These are phyloP conservation scores for Aldrovandia affinis DNA, from an alignment of 2,797 vertebrate genomes.

Conservation along the genomic window DNA sequence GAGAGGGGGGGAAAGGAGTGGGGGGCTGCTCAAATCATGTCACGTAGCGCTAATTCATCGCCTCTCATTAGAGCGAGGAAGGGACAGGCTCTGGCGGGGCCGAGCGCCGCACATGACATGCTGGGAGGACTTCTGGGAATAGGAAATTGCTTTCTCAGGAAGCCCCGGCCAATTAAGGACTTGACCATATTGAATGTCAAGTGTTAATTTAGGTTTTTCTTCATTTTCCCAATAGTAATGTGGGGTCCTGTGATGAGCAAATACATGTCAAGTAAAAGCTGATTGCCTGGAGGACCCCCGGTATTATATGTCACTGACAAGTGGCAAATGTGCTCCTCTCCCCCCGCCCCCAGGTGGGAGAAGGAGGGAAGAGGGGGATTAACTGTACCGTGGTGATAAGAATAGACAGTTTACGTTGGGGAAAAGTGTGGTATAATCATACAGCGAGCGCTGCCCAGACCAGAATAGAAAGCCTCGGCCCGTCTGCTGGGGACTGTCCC, in stretches of 20 bases:
- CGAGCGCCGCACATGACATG: constrained; percentile 82
- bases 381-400: constrained; percentile 84
- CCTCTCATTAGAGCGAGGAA: constrained; percentile 98
- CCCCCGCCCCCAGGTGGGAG: constrained; percentile 80
- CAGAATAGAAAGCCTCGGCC: constrained; percentile 58
- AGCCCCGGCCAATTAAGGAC: constrained; percentile 99
- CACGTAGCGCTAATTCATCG: constrained; percentile 75
- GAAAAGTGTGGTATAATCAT: constrained; percentile 43
- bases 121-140: constrained; percentile 93
- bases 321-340: constrained; percentile 92
- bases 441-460: constrained; percentile 54
- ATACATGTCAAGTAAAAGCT: constrained; percentile 98
- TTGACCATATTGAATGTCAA: constrained; percentile 99
- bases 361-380: constrained; percentile 75
- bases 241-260: constrained; percentile 94
- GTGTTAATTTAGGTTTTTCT: constrained; percentile 99
- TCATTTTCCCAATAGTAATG: constrained; percentile 44
- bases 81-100: constrained; percentile 72
- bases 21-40: constrained; percentile 20
- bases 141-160: constrained; percentile 99
- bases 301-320: constrained; percentile 98
- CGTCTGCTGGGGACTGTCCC: constrained; percentile 17
- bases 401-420: constrained; percentile 63
- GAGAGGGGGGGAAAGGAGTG: constrained; percentile 30
- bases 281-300: constrained; percentile 91